Base-by-base conservation (phyloP, 2,113 vertebrate species). In the Dipodomys merriami region DNA sequence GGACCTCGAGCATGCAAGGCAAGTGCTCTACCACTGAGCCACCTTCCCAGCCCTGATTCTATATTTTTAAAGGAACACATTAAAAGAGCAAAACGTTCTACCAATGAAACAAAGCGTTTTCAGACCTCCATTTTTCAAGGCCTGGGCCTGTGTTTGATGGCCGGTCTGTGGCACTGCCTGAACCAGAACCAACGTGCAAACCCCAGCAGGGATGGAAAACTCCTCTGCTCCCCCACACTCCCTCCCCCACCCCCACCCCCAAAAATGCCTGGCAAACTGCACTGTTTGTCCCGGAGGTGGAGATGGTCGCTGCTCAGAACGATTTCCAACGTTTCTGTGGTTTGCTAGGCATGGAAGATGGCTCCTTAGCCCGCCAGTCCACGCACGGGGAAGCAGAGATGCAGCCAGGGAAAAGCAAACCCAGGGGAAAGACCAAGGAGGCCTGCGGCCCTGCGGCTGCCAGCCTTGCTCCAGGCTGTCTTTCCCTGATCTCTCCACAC, bases 271-370 rank as follows among this genome's bases (percentile, higher is more conserved):
- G 53, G 53, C 53, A 57, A 69, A 87, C 60, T 96, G 73, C 74
- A 46, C 57, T 93, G 86, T 95, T 97, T 94, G 86, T 71, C 86
- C 94, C 96, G 94, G 95, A 97, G 85, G 30, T 46, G 85, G 65
- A 60, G 25, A 83, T 82, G 83, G 88, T 82, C 91, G 95, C 94
- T 46, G 83, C 91, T 96, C 71, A 88, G 94, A 93, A 95, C 91
- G 49, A 30, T 39, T 65, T 85, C 83, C 93, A 90, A 77, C 65
- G 53, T 95, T 94, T 88, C 87, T 86, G 84, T 49, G 84, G 89
- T 62, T 91, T 86, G 71, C 94, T 94, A 87, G n/a, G 78, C 88
- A 93, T 64, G 44, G 69, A 86, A 95, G 67, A 84, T 77, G 73
- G 16, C 85, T 87, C 77, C 60, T 78, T 69, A 84, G 90, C 80